A percentile compares a stretch with the other conserved stretches of the same genome.
Conservation (phyloP, 2,888 invertebrate genomes). For the Flexamia atlantica region DNA sequence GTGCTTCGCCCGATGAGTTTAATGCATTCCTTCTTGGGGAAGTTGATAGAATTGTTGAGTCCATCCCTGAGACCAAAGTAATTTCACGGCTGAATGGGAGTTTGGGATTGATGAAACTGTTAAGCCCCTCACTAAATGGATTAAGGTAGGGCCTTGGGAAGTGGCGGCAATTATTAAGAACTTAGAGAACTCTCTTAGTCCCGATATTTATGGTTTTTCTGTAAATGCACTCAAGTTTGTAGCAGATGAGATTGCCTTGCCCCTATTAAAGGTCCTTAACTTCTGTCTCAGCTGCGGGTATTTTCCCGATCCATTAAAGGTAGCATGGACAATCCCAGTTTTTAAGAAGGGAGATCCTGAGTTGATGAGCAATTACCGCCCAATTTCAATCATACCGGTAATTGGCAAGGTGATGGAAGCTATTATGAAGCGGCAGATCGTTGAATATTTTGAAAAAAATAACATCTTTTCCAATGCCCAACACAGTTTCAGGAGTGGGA, state of each 20-base stretch:
- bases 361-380: constrained; percentile 2
- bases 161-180: background rate
- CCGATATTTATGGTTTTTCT: background rate
- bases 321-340: background rate
- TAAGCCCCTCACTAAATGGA: background rate
- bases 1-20: constrained; percentile 13
- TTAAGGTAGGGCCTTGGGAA: background rate
- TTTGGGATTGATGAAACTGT: background rate
- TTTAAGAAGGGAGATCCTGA: constrained; percentile 15
- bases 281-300: background rate
- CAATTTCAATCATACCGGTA: background rate
- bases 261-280: background rate
- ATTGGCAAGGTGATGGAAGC: constrained; percentile 4
- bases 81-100: no score
- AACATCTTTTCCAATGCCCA: constrained; percentile 10
- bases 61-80: background rate
- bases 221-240: constrained; percentile 16
- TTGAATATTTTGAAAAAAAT: background rate
- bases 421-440: background rate
- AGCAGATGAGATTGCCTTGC: background rate
- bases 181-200: background rate
- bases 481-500: constrained; percentile 18
- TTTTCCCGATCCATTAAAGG: constrained; percentile 17
- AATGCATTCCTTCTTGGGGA: background rate
- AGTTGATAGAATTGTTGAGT: constrained; percentile 21